phyloP scores from a whole-genome alignment of 1,140 invertebrate genomes.

The Linepithema humile region DNA sequence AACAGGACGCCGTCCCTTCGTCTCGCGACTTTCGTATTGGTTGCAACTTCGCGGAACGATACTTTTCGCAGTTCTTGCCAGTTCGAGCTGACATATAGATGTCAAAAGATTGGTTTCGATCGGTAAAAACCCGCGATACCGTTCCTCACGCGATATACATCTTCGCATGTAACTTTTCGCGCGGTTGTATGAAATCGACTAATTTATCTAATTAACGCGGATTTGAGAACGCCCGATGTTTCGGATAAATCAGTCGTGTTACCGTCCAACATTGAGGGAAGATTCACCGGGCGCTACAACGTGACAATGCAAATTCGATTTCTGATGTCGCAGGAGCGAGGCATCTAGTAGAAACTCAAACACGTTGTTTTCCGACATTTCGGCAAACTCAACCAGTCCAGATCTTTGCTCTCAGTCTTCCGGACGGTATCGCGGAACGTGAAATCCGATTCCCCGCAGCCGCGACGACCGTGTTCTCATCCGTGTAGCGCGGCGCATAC shows the following conservation, averaged over 20 bases:
- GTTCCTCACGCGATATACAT: neutral
- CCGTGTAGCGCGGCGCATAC: constrained; percentile 9
- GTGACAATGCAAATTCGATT: constrained; percentile 33
- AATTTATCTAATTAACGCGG: neutral
- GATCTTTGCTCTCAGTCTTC: neutral
- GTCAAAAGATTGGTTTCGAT: constrained; percentile 12
- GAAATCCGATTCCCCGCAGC: constrained; percentile 48
- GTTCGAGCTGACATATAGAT: neutral
- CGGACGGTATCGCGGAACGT: constrained; percentile 16
- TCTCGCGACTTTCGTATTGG: constrained; percentile 45
- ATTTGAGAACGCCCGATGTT: neutral
- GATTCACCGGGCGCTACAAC: neutral
- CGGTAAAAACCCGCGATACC: neutral
- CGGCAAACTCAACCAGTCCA: neutral
- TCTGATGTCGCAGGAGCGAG: neutral
- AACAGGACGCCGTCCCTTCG: constrained; percentile 22
- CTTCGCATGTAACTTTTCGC: neutral
- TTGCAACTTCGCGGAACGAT: constrained; percentile 43
- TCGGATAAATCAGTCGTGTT: neutral
- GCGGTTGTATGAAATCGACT: neutral
- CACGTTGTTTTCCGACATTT: constrained; percentile 9
- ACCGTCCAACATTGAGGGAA: neutral
- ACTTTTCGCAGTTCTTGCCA: constrained; percentile 37
- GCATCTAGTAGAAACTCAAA: constrained; percentile 30
- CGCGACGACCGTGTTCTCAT: constrained; percentile 22